Evolutionary conservation across 2,113 vertebrate genomes (phyloP).

Genomic region (Nibea albiflora): DNA sequence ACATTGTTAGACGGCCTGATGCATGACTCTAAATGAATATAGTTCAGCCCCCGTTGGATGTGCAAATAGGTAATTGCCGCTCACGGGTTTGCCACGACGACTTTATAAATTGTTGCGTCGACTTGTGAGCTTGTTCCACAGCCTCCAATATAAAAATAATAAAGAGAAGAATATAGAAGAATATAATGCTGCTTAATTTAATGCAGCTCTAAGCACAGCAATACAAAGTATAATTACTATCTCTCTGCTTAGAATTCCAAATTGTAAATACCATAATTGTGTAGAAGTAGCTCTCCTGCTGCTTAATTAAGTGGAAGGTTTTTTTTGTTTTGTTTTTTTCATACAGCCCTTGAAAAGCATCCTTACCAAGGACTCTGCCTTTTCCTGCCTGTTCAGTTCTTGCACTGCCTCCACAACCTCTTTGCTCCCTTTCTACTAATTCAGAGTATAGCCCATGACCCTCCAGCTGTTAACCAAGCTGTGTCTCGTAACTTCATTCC

Average conservation of each 20-base stretch:
- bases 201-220: not conserved
- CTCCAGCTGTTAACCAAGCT: slow-evolving; percentile 41
- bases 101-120: not conserved
- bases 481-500: slow-evolving; percentile 21
- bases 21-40: not conserved
- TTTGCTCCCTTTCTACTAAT: slow-evolving; percentile 21
- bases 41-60: not conserved
- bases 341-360: not conserved
- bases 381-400: not conserved
- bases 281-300: not conserved
- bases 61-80: not conserved
- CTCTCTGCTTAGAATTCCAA: not conserved
- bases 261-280: not conserved
- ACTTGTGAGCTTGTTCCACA: not conserved
- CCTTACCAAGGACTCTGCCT: not conserved
- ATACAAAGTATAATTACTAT: not conserved
- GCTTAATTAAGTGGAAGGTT: not conserved
- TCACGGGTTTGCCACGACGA: too few species aligned
- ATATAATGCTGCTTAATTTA: not conserved
- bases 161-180: too few species aligned
- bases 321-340: not conserved
- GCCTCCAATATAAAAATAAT: not conserved
- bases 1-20: not conserved
- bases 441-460: slow-evolving; percentile 33
- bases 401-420: not conserved